Conservation (phyloP, 1,140 invertebrate genomes). For the Bombus waltoni region DNA sequence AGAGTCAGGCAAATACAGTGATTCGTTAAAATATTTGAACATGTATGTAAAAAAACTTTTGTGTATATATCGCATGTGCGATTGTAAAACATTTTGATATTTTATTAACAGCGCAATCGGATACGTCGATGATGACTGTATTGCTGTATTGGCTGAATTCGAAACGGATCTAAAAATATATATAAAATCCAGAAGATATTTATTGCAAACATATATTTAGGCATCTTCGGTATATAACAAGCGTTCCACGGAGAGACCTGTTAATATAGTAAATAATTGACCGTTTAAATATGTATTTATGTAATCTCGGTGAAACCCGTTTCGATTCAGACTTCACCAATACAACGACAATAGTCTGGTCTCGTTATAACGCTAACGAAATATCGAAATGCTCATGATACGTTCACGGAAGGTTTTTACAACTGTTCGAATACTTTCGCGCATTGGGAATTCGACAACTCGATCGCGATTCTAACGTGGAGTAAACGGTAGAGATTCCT, state of each 20-base stretch:
- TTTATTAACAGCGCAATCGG: not conserved
- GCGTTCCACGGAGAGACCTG: too few relatives aligned
- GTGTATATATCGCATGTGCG: not conserved
- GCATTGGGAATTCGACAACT: constrained; percentile 1
- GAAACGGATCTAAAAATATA: not conserved
- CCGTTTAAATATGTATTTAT: too few relatives aligned
- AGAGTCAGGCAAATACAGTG: too few relatives aligned
- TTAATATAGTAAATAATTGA: too few relatives aligned
- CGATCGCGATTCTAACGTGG: not conserved
- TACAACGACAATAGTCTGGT: not conserved
- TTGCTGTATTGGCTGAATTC: not conserved
- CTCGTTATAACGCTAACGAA: not conserved
- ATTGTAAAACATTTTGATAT: not conserved
- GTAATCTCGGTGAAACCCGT: too few relatives aligned
- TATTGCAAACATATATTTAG: not conserved
- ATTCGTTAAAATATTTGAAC: not conserved
- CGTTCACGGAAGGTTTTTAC: not conserved
- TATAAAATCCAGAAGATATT: not conserved
- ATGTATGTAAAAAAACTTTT: too few relatives aligned
- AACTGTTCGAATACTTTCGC: not conserved
- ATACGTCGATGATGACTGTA: not conserved
- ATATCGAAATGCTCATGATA: not conserved
- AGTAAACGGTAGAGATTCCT: constrained; percentile 33
- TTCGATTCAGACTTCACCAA: not conserved
- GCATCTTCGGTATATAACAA: too few relatives aligned